Conservation (phyloP, 2,113 vertebrate species). For the Craseonycteris thonglongyai region DNA sequence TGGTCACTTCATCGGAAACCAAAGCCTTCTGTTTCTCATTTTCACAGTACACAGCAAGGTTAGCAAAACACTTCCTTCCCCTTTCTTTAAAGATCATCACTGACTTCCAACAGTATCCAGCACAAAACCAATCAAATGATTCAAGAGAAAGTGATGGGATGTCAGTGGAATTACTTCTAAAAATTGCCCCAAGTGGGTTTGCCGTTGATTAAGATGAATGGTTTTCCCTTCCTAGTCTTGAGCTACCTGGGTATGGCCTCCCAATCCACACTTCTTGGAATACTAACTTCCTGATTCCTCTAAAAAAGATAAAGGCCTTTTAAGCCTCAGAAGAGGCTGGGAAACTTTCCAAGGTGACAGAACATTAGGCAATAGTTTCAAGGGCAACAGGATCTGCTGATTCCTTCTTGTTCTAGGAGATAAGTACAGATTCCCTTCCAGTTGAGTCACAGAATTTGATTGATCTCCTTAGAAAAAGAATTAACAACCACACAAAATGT, state of each 20-base stretch:
- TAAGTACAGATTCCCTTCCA: background rate
- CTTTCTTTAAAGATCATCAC: background rate
- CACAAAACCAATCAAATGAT: background rate
- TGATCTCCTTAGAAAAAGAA: background rate
- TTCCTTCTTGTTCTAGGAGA: background rate
- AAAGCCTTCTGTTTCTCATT: background rate
- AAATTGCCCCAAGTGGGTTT: background rate
- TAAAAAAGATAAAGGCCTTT: background rate
- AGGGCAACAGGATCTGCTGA: background rate
- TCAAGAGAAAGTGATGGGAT: background rate
- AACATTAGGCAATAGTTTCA: background rate
- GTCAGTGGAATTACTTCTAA: background rate
- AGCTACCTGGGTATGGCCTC: background rate
- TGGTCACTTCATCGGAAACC: background rate
- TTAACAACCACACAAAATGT: background rate
- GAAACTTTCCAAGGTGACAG: background rate
- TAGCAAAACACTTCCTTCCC: background rate
- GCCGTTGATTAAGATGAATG: background rate
- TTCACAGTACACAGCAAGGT: background rate
- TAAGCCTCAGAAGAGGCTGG: background rate
- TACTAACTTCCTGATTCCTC: constrained; percentile 33
- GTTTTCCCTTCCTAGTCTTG: background rate
- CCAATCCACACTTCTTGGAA: background rate
- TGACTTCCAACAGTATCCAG: background rate
- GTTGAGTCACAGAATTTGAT: background rate